Base-by-base conservation (phyloP, 2,113 vertebrate genomes). In the Psittacula cyanocephala region DNA sequence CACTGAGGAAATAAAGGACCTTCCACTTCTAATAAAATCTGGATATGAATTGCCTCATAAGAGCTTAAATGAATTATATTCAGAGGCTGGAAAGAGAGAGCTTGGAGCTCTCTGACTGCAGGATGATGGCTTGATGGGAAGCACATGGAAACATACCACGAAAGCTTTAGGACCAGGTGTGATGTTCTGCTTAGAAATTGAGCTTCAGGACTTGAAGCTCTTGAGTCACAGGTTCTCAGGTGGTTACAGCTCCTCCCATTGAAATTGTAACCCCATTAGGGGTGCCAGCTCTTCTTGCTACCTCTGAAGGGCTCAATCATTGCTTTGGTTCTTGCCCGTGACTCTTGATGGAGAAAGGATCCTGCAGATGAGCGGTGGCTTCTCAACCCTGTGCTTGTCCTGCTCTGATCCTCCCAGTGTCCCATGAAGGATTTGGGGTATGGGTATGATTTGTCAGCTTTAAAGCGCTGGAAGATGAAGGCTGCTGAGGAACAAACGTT, bases 1-100 rank as follows among this genome's bases (percentile, higher is more conserved):
- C 88, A 71, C 92, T 1, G 33, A 95, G 95, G 94, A 93, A 96
- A 96, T 94, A 86, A 96, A 88, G 76, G 47, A 3, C 62, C 72
- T 94, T 93, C 69, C 81, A 86, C 29, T 85, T 83, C 60, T 93
- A 86, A 93, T 95, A 76, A 84, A 64, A 95, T 93, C 77, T 90
- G 79, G 60, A 13, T 91, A 69, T 57, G 29, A 95, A 92, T 84
- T 88, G 79, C 72, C 80, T 96, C 69, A 13, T 81, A 83, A 96
- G 57, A 90, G 43, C 57, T 88, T 83, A 87, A 84, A 81, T 62
- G 7, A 94, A 64, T 96, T 88, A 22, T 44, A 25, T 49, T 81
- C 71, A 55, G 75, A 63, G 59, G 50, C 37, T 24, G 7, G 49
- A 60, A 63, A 47, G 65, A 64, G 59, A 43, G 50, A 74, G 17